Conservation (phyloP, 2,888 invertebrate species). For the Apamea anceps region DNA sequence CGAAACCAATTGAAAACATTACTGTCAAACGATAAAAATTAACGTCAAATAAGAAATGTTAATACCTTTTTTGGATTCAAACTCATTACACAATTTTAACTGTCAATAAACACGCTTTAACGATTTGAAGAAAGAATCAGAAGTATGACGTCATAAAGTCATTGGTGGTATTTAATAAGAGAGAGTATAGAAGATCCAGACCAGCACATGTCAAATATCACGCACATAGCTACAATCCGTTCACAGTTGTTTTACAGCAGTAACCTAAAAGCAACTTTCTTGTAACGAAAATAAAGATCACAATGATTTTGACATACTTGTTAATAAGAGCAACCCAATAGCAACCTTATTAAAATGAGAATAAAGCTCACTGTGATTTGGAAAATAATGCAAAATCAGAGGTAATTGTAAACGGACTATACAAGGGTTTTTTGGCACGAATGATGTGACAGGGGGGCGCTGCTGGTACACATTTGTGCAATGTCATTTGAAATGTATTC, state of each 20-base stretch:
- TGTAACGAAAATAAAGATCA: too few species aligned
- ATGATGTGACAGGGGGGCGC: background rate
- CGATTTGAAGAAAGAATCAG: constrained; percentile 66
- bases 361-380: background rate
- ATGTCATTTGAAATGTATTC: background rate
- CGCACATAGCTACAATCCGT: background rate
- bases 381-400: background rate
- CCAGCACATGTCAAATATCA: too few species aligned
- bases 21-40: constrained; percentile 67
- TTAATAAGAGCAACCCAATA: background rate
- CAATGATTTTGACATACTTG: too few species aligned
- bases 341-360: background rate
- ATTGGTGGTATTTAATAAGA: constrained; percentile 37
- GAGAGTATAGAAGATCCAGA: constrained; percentile 20
- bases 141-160: constrained; percentile 70
- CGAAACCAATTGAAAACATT: constrained; percentile 64
- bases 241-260: background rate
- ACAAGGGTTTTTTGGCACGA: background rate
- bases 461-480: background rate
- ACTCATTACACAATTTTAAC: constrained; percentile 77
- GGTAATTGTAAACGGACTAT: background rate
- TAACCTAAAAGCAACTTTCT: background rate
- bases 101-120: constrained; percentile 79
- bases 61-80: constrained; percentile 67
- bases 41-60: constrained; percentile 71